phyloP scores from a whole-genome alignment of 2,797 vertebrate species.

The Characodon lateralis region DNA sequence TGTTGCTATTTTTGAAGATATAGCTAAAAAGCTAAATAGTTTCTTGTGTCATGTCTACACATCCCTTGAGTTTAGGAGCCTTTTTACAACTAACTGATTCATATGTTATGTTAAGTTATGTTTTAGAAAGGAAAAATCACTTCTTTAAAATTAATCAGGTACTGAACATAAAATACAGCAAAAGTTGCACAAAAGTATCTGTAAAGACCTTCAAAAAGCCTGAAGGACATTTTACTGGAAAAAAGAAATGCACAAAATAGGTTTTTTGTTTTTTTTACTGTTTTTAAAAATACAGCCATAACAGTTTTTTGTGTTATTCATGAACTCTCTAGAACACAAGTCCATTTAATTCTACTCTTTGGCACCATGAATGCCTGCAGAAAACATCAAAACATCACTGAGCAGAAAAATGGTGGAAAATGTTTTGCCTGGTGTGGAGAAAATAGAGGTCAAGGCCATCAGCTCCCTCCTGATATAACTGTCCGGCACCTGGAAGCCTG shows the following conservation, averaged over 20 bases:
- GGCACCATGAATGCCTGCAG: neutral
- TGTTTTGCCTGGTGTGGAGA: neutral
- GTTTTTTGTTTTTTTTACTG: neutral
- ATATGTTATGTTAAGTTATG: neutral
- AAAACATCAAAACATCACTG: neutral
- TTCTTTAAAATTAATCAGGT: neutral
- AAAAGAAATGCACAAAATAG: neutral
- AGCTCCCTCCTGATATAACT: neutral
- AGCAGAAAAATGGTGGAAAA: neutral
- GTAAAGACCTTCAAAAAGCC: neutral
- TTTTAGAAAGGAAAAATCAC: neutral
- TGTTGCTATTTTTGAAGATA: no score
- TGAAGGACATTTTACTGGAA: neutral
- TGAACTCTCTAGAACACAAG: neutral
- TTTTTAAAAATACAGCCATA: neutral
- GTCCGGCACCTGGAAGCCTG: neutral
- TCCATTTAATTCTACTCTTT: neutral
- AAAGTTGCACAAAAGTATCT: neutral
- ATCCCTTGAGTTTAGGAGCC: neutral
- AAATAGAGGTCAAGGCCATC: slow-evolving; percentile 4
- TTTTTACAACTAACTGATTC: neutral
- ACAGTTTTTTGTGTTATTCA: neutral
- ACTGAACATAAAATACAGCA: neutral
- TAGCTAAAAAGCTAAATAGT: no score
- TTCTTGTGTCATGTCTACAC: neutral